These are phyloP conservation scores for Cephus pygmeus DNA, from an alignment of 2,888 invertebrate genomes.

Conservation along the genomic window DNA sequence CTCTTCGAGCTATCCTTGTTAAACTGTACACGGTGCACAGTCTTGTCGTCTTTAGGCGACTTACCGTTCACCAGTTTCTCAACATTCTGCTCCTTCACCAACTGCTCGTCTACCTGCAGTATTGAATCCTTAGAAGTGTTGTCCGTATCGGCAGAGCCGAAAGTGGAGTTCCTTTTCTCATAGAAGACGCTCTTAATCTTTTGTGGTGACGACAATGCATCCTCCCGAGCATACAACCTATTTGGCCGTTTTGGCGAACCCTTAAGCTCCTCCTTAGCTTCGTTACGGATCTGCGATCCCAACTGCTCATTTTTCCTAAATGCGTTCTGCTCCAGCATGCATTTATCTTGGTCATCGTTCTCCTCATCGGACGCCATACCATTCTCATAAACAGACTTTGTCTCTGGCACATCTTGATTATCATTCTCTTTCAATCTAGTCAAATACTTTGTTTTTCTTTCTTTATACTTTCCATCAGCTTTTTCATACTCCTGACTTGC, in stretches of 20 bases:
- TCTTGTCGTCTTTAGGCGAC: constrained; percentile 44
- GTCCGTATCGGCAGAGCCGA: constrained; percentile 37
- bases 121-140: constrained; percentile 29
- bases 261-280: constrained; percentile 46
- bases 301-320: not conserved
- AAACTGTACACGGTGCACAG: constrained; percentile 59
- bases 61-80: constrained; percentile 49
- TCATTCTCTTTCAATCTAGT: not conserved
- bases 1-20: constrained; percentile 44
- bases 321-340: constrained; percentile 21
- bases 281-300: constrained; percentile 43
- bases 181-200: constrained; percentile 35
- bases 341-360: constrained; percentile 7
- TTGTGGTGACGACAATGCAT: constrained; percentile 27
- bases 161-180: constrained; percentile 31
- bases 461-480: not conserved
- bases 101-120: constrained; percentile 5
- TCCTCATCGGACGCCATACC: constrained; percentile 27
- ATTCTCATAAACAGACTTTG: constrained; percentile 32
- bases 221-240: constrained; percentile 41
- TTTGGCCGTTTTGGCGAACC: constrained; percentile 38
- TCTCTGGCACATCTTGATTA: not conserved
- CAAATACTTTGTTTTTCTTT: constrained; percentile 16
- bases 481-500: constrained; percentile 20
- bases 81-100: constrained; percentile 36